Percentiles rank a stretch among this genome's conserved stretches.
Conservation (phyloP, 2,888 invertebrate genomes). For the Cantharis nigra region DNA sequence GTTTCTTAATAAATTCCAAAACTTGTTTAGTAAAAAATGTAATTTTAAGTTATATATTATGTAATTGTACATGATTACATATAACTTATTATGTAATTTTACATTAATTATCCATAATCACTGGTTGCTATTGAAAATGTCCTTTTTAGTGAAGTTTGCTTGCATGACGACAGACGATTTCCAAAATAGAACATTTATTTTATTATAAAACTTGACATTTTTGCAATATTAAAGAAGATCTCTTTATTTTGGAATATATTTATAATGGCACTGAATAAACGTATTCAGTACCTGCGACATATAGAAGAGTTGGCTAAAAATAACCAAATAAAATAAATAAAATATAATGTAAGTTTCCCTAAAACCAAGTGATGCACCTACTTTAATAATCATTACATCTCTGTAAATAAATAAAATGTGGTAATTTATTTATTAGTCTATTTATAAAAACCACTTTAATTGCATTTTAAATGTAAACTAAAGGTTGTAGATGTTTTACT, state of each 20-base stretch:
- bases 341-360: neutral
- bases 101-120: too few relatives aligned
- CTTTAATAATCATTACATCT: neutral
- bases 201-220: neutral
- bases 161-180: neutral
- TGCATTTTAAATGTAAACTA: neutral
- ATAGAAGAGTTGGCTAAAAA: neutral
- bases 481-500: neutral
- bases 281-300: neutral
- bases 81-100: too few relatives aligned
- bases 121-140: too few relatives aligned
- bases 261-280: neutral
- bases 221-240: neutral
- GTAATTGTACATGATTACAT: too few relatives aligned
- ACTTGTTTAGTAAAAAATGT: neutral
- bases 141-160: too few relatives aligned
- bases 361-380: neutral
- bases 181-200: neutral
- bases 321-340: neutral
- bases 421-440: neutral
- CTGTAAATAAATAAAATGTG: neutral
- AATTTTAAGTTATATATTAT: too few relatives aligned
- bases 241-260: neutral
- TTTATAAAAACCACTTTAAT: neutral
- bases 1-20: neutral